Evolutionary conservation across 2,797 vertebrate genomes (phyloP).

Genomic region (Sciurus carolinensis): DNA sequence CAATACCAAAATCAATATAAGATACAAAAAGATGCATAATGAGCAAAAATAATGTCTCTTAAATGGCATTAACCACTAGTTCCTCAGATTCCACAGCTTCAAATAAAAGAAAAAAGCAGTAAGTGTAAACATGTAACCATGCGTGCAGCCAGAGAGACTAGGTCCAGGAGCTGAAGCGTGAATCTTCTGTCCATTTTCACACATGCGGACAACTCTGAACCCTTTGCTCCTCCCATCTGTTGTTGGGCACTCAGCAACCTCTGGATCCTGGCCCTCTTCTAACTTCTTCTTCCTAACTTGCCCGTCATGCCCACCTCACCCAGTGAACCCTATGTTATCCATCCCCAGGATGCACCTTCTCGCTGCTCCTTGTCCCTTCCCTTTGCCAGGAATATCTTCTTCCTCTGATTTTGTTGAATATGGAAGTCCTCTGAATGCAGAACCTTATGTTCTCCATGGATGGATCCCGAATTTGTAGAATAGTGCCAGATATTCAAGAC

Average conservation of each 20-base stretch:
- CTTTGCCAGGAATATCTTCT: background rate
- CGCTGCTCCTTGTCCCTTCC: background rate
- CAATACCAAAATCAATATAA: conserved; percentile 60
- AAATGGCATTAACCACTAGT: background rate
- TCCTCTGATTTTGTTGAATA: background rate
- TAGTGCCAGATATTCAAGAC: background rate
- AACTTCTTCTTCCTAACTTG: background rate
- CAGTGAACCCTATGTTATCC: background rate
- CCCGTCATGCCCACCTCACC: background rate
- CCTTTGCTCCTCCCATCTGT: background rate
- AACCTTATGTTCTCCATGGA: background rate
- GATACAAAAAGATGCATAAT: conserved; percentile 65
- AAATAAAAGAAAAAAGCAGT: background rate
- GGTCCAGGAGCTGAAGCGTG: background rate
- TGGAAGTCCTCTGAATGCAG: background rate
- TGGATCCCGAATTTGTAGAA: background rate
- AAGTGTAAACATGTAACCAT: background rate
- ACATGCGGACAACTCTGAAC: background rate
- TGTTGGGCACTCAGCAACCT: background rate
- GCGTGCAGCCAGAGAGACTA: background rate
- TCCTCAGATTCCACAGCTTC: background rate
- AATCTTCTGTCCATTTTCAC: background rate
- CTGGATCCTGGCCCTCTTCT: background rate
- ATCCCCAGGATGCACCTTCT: background rate
- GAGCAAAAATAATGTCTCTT: conserved; percentile 53